Conservation (phyloP, 2,888 invertebrate species). For the Leuctra nigra region DNA sequence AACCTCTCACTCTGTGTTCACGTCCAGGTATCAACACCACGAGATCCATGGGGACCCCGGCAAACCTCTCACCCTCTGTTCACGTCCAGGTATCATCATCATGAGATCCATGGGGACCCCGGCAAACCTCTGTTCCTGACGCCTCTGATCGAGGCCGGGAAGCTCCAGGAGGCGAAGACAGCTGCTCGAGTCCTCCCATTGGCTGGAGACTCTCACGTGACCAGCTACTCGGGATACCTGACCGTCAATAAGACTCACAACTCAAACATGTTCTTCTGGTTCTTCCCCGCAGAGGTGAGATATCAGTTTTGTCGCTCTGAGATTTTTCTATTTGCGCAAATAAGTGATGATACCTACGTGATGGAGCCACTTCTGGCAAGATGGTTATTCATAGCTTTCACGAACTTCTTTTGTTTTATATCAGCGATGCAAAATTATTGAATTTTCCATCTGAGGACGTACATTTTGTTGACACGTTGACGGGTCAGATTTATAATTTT, state of each 20-base stretch:
- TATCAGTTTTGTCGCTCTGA: too few relatives aligned
- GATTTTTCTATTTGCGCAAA: too few relatives aligned
- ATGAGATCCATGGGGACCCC: slow-evolving; percentile 45
- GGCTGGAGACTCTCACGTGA: slow-evolving; percentile 43
- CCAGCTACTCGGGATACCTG: slow-evolving; percentile 73
- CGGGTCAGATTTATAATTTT: too few relatives aligned
- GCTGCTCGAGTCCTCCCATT: slow-evolving; percentile 21
- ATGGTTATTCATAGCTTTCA: too few relatives aligned
- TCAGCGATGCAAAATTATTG: too few relatives aligned
- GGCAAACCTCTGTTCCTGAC: slow-evolving; percentile 68
- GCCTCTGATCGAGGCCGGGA: slow-evolving; percentile 62
- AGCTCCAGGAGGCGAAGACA: slow-evolving; percentile 56
- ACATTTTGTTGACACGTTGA: too few relatives aligned
- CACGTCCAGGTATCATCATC: slow-evolving; percentile 59
- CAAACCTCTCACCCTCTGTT: slow-evolving; percentile 66
- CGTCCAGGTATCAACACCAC: too few relatives aligned
- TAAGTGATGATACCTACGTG: too few relatives aligned
- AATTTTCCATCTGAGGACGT: too few relatives aligned
- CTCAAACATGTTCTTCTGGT: slow-evolving; percentile 90
- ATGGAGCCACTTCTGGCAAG: too few relatives aligned
- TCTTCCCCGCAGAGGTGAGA: slow-evolving; percentile 47
- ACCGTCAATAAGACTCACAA: slow-evolving; percentile 71
- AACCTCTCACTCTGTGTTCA: too few relatives aligned
- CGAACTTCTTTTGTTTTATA: too few relatives aligned
- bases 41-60: slow-evolving; percentile 42